Base-by-base conservation (phyloP, 1,140 invertebrate species). In the Ruditapes philippinarum region DNA sequence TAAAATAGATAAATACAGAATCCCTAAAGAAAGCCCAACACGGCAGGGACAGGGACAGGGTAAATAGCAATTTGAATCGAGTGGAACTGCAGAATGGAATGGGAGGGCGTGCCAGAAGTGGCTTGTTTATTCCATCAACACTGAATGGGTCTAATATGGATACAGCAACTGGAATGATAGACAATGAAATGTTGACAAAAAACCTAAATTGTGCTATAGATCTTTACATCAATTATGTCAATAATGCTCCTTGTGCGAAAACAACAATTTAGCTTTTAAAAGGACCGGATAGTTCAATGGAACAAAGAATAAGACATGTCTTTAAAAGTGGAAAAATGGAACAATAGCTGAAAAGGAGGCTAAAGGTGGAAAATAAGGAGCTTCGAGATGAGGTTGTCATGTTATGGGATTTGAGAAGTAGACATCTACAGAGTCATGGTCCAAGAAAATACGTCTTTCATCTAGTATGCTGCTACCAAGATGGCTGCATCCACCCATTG, bases 111-210 rank as follows among this genome's bases (percentile, higher is more conserved):
- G 65, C 65, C 9, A 70, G 65, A 70, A 70, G 65, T 70, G 65
- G 65, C 11, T 70, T 70, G 65, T 70, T 70, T 28, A 70, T 70
- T 70, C 65, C 65, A 70, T 70, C 65, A 17, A 70, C 65, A 70
- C 65, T 70, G 9, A 70, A 70, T 70, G 65, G 65, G 9, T 70
- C 25, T 70, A 70, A 70, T 70, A 70, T 70, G 3, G 25, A 70
- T 70, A 9, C 65, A 70, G 65, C 65, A 70, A 70, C 65, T 70
- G 65, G 65, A 70, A 28, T 17, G 65, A 70, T 70, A 70, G 65
- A 70, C 65, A 70, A 70, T 70, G 65, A 70, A 70, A 70, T 70
- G 65, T 70, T 70, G 65, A 70, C 65, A 70, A 70, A 70, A 70
- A 70, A 9, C 65, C 65, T 70, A 17, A 70, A 70, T 70, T n/a